Evolutionary conservation across 1,140 invertebrate species (phyloP).

Genomic region (Atta colombica): DNA sequence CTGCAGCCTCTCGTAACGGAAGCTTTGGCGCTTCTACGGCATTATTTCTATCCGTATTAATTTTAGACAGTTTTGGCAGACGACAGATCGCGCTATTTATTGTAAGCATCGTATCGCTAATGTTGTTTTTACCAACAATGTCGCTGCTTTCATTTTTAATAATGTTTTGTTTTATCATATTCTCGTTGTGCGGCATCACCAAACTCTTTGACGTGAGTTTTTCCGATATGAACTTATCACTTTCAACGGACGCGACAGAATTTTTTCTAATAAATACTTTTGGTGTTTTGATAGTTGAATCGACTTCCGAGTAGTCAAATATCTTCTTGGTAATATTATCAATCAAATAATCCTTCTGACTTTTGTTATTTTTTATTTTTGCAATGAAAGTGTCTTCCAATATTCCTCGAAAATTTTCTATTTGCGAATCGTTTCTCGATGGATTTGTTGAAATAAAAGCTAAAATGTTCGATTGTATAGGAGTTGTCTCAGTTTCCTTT

Average conservation of each 20-base stretch:
- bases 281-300: background rate
- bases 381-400: background rate
- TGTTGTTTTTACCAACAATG: constrained; percentile 58
- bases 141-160: constrained; percentile 29
- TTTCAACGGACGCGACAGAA: background rate
- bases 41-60: constrained; percentile 79
- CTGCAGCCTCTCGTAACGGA: constrained; percentile 63
- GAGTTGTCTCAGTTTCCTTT: background rate
- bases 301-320: background rate
- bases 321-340: background rate
- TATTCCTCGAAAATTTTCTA: background rate
- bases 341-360: background rate
- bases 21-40: constrained; percentile 75
- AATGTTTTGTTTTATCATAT: constrained; percentile 22
- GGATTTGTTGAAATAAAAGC: background rate
- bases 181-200: background rate
- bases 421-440: background rate
- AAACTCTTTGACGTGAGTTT: background rate
- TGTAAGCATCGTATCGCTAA: constrained; percentile 23
- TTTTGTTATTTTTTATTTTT: background rate
- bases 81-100: constrained; percentile 37
- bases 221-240: background rate
- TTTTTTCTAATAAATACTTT: background rate
- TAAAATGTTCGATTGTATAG: background rate
- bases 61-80: constrained; percentile 79